Percentiles rank a stretch among this genome's conserved stretches.
phyloP scores from a whole-genome alignment of 2,797 vertebrate genomes.

The Scleropages formosus region DNA sequence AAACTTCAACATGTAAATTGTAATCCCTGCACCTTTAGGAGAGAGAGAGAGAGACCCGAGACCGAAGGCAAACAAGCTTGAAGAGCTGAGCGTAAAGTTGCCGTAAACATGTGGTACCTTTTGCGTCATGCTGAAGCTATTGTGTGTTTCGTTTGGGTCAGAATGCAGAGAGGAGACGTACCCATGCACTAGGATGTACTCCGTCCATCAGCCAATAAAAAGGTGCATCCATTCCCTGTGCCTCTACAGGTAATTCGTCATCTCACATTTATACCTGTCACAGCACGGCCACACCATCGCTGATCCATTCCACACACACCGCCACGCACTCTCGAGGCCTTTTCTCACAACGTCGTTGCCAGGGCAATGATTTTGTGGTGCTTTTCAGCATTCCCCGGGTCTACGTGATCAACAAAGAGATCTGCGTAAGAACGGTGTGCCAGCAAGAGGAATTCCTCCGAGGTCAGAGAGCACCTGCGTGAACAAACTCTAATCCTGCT shows the following conservation, averaged over 20 bases:
- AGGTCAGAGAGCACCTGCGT: slow-evolving; percentile 52
- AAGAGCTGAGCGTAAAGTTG: neutral
- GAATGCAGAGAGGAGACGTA: slow-evolving; percentile 76
- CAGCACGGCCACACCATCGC: neutral
- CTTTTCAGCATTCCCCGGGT: slow-evolving; percentile 65
- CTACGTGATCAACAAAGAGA: slow-evolving; percentile 78
- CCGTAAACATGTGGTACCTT: neutral
- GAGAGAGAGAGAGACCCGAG: neutral
- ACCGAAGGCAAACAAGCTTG: neutral
- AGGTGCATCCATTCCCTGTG: slow-evolving; percentile 64
- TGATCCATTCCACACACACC: slow-evolving; percentile 4
- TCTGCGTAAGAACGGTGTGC: slow-evolving; percentile 73
- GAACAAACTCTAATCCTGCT: neutral
- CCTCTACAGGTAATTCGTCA: slow-evolving; percentile 66
- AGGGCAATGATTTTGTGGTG: neutral
- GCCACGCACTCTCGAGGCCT: neutral
- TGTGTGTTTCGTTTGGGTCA: slow-evolving; percentile 45
- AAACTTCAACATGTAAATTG: too few species aligned
- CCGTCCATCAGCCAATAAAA: slow-evolving; percentile 70
- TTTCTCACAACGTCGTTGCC: neutral
- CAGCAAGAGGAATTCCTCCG: slow-evolving; percentile 68
- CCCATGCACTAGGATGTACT: slow-evolving; percentile 78
- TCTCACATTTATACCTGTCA: neutral
- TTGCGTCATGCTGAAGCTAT: slow-evolving; percentile 9
- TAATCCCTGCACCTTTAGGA: too few species aligned